Base-by-base conservation (phyloP, 2,113 vertebrate genomes). In the Peromyscus maniculatus region DNA sequence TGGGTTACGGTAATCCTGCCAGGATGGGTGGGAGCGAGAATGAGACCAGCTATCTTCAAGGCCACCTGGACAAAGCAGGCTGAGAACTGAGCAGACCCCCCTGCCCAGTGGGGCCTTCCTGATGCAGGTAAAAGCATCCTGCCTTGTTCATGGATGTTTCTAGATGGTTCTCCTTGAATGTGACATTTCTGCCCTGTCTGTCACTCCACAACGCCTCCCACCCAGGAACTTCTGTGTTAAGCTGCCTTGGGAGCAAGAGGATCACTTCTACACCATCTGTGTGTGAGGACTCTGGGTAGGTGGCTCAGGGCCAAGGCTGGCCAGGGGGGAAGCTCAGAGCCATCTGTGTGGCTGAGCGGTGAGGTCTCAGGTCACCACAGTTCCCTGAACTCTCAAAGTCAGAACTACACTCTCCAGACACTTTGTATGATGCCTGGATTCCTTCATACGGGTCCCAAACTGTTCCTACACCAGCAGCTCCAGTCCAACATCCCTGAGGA, bases 1-100 rank as follows among this genome's bases (percentile, higher is more conserved):
- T 0, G 99, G 99, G 88, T 99, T 98, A 94, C 99, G 99, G 98
- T 99, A 99, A 91, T 99, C 99, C 99, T 99, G 98, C 0, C 0
- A 52, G 75, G 67, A 10, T 5, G 17, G 66, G 75, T 17, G 74
- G 33, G n/a, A 24, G 22, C 0, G 0, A 2, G 0, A 21, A 17
- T 97, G 87, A 96, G 0, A 22, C 19, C 26, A 12, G 0, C 3
- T 16, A n/a, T 46, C 19, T 4, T 2, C 0, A 0, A 1, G 64
- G 55, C 26, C 28, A 31, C 80, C 31, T 12, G 24, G 43, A 13
- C 5, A 3, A 49, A 24, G 59, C 59, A 19, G 83, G 36, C 31
- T 1, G 0, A 91, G 57, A 55, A 24, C 84, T 16, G 9, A 0
- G 59, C 7, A 12, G 28, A 39, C n/a, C 24, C 36, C 21, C 55